Evolutionary conservation across 2,888 invertebrate species (phyloP).

Genomic region (Cheilosia soror): DNA sequence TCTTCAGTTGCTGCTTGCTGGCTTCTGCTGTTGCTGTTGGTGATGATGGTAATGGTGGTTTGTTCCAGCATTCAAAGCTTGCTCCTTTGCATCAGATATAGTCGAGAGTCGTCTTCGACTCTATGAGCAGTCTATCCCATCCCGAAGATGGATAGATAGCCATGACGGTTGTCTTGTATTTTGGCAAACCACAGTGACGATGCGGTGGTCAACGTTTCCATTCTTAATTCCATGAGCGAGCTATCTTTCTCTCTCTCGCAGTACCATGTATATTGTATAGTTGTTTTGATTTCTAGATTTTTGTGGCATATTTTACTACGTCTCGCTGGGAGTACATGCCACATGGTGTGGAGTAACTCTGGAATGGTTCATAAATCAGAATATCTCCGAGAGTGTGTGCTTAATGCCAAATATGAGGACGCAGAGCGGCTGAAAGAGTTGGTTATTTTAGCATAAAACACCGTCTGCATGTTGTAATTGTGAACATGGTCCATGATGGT

Average conservation of each 20-base stretch:
- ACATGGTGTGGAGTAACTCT: slow-evolving; percentile 52
- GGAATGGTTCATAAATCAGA: slow-evolving; percentile 72
- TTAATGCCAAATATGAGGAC: slow-evolving; percentile 60
- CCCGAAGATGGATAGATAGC: slow-evolving; percentile 72
- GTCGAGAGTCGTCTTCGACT: slow-evolving; percentile 21
- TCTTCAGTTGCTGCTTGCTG: slow-evolving; percentile 46
- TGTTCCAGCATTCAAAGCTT: slow-evolving; percentile 15
- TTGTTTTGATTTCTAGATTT: slow-evolving; percentile 68
- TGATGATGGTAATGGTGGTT: neutral
- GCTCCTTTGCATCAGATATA: slow-evolving; percentile 58
- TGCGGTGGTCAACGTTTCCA: slow-evolving; percentile 55
- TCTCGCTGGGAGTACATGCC: slow-evolving; percentile 52
- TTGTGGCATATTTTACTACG: slow-evolving; percentile 70
- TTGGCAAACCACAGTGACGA: slow-evolving; percentile 61
- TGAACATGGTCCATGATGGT: slow-evolving; percentile 65
- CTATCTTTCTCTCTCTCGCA: slow-evolving; percentile 2
- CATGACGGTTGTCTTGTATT: slow-evolving; percentile 73
- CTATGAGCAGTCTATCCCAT: slow-evolving; percentile 31
- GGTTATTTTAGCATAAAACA: slow-evolving; percentile 68
- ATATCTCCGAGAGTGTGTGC: slow-evolving; percentile 62
- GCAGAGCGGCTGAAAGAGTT: slow-evolving; percentile 33
- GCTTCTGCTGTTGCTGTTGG: slow-evolving; percentile 40
- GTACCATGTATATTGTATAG: slow-evolving; percentile 45
- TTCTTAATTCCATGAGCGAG: slow-evolving; percentile 31
- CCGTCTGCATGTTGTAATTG: slow-evolving; percentile 73